These are phyloP conservation scores for Opisthocomus hoazin DNA, from an alignment of 2,113 vertebrate species.

Conservation along the genomic window DNA sequence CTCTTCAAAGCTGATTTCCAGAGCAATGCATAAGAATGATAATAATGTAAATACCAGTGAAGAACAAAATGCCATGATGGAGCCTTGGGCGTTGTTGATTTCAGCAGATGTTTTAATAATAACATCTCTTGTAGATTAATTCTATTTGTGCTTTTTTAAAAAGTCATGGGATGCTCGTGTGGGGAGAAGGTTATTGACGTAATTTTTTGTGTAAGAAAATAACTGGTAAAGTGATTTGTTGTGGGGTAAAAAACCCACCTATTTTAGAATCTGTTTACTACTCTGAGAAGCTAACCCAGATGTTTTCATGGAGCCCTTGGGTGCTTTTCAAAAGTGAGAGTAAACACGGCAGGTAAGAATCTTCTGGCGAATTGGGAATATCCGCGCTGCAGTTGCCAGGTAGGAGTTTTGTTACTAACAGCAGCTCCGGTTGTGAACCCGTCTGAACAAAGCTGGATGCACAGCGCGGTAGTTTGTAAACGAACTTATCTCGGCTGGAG, in stretches of 20 bases:
- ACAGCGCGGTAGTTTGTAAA: neutral
- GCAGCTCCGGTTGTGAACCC: neutral
- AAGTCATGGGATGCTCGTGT: neutral
- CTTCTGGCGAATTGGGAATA: neutral
- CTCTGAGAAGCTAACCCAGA: neutral
- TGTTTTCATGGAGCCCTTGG: neutral
- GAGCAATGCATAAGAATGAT: neutral
- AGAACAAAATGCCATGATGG: neutral
- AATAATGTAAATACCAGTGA: conserved; percentile 28
- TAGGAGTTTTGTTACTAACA: neutral
- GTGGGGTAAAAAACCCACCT: neutral
- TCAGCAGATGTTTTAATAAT: conserved; percentile 12
- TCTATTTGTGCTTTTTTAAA: neutral
- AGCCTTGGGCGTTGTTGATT: neutral
- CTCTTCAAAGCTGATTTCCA: conserved; percentile 55
- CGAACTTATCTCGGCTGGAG: neutral
- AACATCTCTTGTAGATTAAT: neutral
- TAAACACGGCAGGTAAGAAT: neutral
- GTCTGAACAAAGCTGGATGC: neutral
- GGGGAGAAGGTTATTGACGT: neutral
- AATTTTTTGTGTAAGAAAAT: neutral
- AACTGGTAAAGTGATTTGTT: neutral
- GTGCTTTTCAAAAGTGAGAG: neutral
- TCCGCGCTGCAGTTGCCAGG: neutral
- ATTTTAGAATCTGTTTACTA: neutral